Evolutionary conservation across 2,888 invertebrate species (phyloP).

Genomic region (Hanleya hanleyi): DNA sequence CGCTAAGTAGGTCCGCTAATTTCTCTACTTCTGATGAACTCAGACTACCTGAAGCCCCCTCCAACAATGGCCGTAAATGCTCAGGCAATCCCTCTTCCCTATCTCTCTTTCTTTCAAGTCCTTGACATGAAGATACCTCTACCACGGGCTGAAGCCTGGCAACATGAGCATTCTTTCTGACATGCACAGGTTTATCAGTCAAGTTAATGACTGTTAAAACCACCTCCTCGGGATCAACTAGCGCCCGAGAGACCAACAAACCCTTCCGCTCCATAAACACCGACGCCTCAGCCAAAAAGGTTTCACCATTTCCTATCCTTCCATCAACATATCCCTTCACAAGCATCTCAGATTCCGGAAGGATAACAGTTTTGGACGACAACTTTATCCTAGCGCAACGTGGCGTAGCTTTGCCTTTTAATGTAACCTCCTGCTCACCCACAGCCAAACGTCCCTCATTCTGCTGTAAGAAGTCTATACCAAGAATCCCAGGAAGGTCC

Average conservation of each 20-base stretch:
- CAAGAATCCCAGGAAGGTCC: constrained; percentile 25
- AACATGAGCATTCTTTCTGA: constrained; percentile 12
- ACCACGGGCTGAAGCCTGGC: constrained; percentile 8
- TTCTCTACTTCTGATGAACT: background rate
- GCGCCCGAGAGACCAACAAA: constrained; percentile 6
- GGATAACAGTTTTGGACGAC: background rate
- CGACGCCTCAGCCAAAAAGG: constrained; percentile 6
- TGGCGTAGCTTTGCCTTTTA: constrained; percentile 10
- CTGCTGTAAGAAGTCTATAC: constrained; percentile 32
- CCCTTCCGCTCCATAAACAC: constrained; percentile 8
- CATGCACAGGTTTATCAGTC: constrained; percentile 13
- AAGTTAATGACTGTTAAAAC: constrained; percentile 23
- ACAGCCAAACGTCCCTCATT: constrained; percentile 15
- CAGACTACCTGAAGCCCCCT: background rate
- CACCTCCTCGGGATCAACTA: background rate
- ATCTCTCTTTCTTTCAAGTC: background rate
- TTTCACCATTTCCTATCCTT: background rate
- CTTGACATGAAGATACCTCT: background rate
- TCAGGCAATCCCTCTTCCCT: background rate
- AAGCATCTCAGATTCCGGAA: constrained; percentile 13
- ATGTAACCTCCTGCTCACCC: constrained; percentile 16
- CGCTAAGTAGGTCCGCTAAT: background rate
- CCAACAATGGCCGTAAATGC: background rate
- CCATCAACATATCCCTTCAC: constrained; percentile 13
- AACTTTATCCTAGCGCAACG: constrained; percentile 20